A percentile compares a stretch with the other conserved stretches of the same genome.
Evolutionary conservation across 2,888 invertebrate species (phyloP).

Genomic region (Tetrapedia diversipes): DNA sequence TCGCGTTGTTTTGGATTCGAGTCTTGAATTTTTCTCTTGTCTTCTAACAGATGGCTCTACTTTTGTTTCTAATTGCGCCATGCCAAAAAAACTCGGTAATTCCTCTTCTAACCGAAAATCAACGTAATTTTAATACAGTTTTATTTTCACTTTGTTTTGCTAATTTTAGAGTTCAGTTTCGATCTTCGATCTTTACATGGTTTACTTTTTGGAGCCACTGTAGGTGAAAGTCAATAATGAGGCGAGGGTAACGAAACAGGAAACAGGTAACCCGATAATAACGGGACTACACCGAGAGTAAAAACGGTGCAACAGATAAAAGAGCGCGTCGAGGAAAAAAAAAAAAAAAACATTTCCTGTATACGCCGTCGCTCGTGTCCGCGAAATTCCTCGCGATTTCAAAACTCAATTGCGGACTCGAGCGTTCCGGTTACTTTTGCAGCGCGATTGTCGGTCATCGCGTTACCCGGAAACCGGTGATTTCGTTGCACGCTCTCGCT

Average conservation of each 20-base stretch:
- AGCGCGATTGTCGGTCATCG: constrained; percentile 28
- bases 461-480: constrained; percentile 62
- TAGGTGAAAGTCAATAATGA: constrained; percentile 51
- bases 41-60: too few relatives aligned
- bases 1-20: too few relatives aligned
- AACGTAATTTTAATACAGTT: too few relatives aligned
- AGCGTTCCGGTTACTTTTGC: constrained; percentile 11
- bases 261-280: constrained; percentile 47
- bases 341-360: neutral
- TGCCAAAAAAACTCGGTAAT: too few relatives aligned
- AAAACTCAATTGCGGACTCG: neutral
- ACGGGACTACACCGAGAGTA: constrained; percentile 13
- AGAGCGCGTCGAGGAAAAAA: neutral
- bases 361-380: neutral
- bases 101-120: too few relatives aligned
- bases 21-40: too few relatives aligned
- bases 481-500: constrained; percentile 42
- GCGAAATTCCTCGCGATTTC: neutral
- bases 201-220: too few relatives aligned
- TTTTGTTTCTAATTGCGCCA: too few relatives aligned
- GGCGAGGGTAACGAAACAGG: constrained; percentile 40
- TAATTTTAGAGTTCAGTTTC: too few relatives aligned
- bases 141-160: too few relatives aligned
- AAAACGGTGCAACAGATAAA: constrained; percentile 7
- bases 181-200: too few relatives aligned